Evolutionary conservation across 2,888 invertebrate species (phyloP).

Genomic region (Ametastegia equiseti): DNA sequence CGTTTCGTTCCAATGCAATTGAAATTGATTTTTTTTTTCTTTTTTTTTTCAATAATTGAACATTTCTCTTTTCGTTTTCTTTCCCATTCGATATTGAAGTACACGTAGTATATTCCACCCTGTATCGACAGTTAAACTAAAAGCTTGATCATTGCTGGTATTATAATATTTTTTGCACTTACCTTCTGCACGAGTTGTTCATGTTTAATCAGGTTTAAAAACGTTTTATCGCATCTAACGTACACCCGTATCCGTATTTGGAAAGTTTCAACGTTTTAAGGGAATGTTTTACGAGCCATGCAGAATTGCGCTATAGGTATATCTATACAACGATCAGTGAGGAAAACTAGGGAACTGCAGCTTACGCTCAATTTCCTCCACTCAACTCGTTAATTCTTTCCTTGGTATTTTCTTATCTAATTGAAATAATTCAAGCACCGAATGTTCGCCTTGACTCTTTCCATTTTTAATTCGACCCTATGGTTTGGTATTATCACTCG

Average conservation of each 20-base stretch:
- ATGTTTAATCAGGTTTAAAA: slow-evolving; percentile 28
- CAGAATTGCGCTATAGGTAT: neutral
- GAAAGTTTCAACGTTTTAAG: slow-evolving; percentile 23
- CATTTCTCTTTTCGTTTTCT: neutral
- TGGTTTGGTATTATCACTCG: neutral
- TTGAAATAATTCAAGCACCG: slow-evolving; percentile 37
- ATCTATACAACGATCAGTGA: neutral
- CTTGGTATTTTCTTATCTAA: slow-evolving; percentile 36
- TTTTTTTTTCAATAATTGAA: neutral
- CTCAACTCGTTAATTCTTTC: neutral
- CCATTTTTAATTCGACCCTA: neutral
- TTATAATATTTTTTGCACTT: neutral
- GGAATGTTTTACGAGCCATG: slow-evolving; percentile 31
- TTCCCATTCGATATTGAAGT: neutral
- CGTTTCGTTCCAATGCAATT: too few species aligned
- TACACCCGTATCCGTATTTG: neutral
- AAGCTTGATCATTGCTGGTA: neutral
- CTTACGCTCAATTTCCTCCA: slow-evolving; percentile 20
- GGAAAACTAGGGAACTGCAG: slow-evolving; percentile 5
- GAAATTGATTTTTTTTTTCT: neutral
- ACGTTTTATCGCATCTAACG: neutral
- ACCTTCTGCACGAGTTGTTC: neutral
- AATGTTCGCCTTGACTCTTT: neutral
- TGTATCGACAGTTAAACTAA: neutral
- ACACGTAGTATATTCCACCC: too few species aligned